phyloP scores from a whole-genome alignment of 2,888 invertebrate species.

The Dione juno region DNA sequence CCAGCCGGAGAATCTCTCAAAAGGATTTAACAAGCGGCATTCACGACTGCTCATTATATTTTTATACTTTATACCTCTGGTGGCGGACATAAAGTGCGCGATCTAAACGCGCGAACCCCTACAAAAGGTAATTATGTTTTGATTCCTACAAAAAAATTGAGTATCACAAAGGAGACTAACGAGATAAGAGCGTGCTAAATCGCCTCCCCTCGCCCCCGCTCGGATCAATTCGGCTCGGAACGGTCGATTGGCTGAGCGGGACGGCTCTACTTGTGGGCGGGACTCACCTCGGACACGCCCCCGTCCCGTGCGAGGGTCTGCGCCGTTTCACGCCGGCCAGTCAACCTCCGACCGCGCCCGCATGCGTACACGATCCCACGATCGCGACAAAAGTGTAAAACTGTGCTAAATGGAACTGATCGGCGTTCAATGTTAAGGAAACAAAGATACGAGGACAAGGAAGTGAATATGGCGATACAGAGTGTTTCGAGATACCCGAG shows the following conservation, averaged over 20 bases:
- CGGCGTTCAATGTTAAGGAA: slow-evolving; percentile 86
- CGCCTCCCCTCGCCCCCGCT: slow-evolving; percentile 74
- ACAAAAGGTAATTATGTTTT: slow-evolving; percentile 84
- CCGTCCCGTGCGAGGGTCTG: slow-evolving; percentile 59
- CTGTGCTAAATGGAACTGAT: slow-evolving; percentile 81
- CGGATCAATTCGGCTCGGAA: slow-evolving; percentile 75
- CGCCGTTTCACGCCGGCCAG: slow-evolving; percentile 63
- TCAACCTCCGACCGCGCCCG: slow-evolving; percentile 79
- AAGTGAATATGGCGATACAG: slow-evolving; percentile 88
- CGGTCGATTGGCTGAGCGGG: slow-evolving; percentile 80
- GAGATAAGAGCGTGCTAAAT: slow-evolving; percentile 84
- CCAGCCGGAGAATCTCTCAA: slow-evolving; percentile 70
- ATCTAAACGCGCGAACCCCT: slow-evolving; percentile 82
- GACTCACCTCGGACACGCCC: slow-evolving; percentile 53
- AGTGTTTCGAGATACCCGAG: slow-evolving; percentile 86
- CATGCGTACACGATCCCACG: slow-evolving; percentile 79
- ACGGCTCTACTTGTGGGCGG: slow-evolving; percentile 57
- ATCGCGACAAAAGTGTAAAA: slow-evolving; percentile 67
- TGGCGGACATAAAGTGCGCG: slow-evolving; percentile 78
- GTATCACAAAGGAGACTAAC: slow-evolving; percentile 84
- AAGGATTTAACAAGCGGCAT: slow-evolving; percentile 83
- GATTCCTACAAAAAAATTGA: slow-evolving; percentile 82
- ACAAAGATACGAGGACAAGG: slow-evolving; percentile 80
- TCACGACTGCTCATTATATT: slow-evolving; percentile 81
- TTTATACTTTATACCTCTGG: slow-evolving; percentile 80